Evolutionary conservation across 2,888 invertebrate genomes (phyloP).

Genomic region (Stenodema calcarata): DNA sequence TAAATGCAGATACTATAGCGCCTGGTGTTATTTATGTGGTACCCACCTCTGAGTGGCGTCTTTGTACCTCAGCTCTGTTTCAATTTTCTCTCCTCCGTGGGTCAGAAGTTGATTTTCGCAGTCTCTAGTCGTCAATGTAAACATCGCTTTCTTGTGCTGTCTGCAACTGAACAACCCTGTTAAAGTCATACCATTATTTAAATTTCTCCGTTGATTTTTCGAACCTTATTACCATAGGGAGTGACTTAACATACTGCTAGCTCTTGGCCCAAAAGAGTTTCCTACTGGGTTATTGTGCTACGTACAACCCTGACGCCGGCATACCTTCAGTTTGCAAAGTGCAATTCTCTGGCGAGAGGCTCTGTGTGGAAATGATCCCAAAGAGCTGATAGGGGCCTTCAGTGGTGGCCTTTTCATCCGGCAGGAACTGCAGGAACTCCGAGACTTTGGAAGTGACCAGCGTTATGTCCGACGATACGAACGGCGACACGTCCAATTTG

Average conservation of each 20-base stretch:
- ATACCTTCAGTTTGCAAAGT: slow-evolving; percentile 68
- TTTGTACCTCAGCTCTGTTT: slow-evolving; percentile 66
- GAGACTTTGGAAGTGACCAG: slow-evolving; percentile 53
- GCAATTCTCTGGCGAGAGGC: slow-evolving; percentile 69
- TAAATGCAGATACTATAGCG: no score
- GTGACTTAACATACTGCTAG: no score
- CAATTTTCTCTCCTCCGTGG: slow-evolving; percentile 71
- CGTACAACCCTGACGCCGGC: no score
- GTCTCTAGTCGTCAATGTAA: slow-evolving; percentile 69
- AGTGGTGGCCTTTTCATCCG: slow-evolving; percentile 64
- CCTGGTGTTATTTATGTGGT: no score
- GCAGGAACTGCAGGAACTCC: slow-evolving; percentile 64
- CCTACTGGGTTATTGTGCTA: no score
- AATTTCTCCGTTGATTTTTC: no score
- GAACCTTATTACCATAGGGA: no score
- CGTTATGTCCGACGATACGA: slow-evolving; percentile 60
- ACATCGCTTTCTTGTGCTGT: slow-evolving; percentile 70
- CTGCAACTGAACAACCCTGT: slow-evolving; percentile 63
- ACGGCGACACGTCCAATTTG: slow-evolving; percentile 70
- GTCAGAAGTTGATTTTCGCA: slow-evolving; percentile 70
- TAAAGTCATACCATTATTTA: background rate
- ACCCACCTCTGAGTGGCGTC: slow-evolving; percentile 62
- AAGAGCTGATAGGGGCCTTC: slow-evolving; percentile 60
- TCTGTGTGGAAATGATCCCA: slow-evolving; percentile 70
- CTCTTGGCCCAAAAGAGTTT: no score